Base-by-base conservation (phyloP, 2,888 invertebrate species). In the Amorpha juglandis region DNA sequence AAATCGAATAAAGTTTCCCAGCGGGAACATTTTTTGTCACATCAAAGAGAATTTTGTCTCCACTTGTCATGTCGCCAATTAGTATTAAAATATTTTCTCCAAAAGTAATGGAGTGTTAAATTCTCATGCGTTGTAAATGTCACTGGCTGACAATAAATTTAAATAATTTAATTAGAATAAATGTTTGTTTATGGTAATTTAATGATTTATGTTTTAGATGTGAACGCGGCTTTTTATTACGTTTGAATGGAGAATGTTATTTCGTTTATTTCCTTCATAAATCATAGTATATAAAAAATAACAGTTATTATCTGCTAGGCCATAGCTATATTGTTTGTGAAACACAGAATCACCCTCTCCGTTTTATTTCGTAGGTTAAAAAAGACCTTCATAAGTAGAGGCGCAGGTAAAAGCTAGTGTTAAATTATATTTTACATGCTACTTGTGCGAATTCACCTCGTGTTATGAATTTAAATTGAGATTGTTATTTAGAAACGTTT, bases 41-140 rank as follows among this genome's bases (percentile, higher is more conserved):
- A 48, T 58, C 45, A 47, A 58, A 48, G 58, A 55, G 47, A 58
- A 21, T 64, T 58, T 58, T 48, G 48, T 38, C 63, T 51, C 51
- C 38, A 71, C 77, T 78, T 81, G 80, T 81, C 80, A 76, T 79
- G 76, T 70, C 75, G 74, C 77, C 78, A 80, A 81, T 81, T 81
- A 81, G 74, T 72, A 65, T 58, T 55, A 64, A 53, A 58, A 58
- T 58, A 74, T 77, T 75, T 74, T 68, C 70, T 70, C 70, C 69
- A 51, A 70, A 63, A 69, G 70, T 68, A 71, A 71, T 77, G 70
- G 72, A 74, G 66, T 72, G 70, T 51, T 52, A 66, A 66, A 66
- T 66, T 66, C 62, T 62, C 48, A 45, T 11, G 42, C 19, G 52
- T 66, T 47, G 66, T 66, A 63, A 66, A 66, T 53, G 62, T 66